Conservation (phyloP, 2,113 vertebrate species). For the Emydura subglobosa region DNA sequence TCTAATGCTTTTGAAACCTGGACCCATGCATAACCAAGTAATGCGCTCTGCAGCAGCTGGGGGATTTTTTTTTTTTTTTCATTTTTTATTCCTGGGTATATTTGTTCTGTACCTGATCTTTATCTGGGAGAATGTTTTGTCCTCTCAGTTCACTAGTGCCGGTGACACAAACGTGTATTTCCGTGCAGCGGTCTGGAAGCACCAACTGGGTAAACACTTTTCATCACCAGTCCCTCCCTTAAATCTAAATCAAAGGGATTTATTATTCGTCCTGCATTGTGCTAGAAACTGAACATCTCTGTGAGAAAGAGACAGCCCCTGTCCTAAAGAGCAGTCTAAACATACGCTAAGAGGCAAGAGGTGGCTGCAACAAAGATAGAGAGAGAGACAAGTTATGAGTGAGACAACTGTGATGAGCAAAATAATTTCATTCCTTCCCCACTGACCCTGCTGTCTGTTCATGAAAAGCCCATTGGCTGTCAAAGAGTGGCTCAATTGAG, state of each 20-base stretch:
- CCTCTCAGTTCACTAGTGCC: neutral
- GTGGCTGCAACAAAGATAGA: rapidly evolving
- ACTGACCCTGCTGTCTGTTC: rapidly evolving
- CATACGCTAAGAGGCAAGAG: neutral
- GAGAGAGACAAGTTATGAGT: rapidly evolving
- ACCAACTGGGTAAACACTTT: neutral
- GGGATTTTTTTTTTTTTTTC: rapidly evolving
- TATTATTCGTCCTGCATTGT: neutral
- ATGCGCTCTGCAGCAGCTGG: rapidly evolving
- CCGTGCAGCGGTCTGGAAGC: neutral
- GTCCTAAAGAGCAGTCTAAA: neutral
- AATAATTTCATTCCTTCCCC: rapidly evolving
- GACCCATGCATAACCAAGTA: rapidly evolving
- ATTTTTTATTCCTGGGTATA: neutral
- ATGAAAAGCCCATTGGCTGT: neutral
- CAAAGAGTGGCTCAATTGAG: neutral
- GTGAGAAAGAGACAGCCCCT: neutral
- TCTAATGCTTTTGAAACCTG: neutral
- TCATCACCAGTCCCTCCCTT: neutral
- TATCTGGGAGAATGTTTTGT: neutral
- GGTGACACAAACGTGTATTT: neutral
- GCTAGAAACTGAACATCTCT: neutral
- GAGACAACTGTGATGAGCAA: rapidly evolving
- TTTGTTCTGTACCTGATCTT: neutral
- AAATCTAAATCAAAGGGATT: neutral